These are phyloP conservation scores for Eurypyga helias DNA, from an alignment of 2,113 vertebrate genomes.

Conservation along the genomic window DNA sequence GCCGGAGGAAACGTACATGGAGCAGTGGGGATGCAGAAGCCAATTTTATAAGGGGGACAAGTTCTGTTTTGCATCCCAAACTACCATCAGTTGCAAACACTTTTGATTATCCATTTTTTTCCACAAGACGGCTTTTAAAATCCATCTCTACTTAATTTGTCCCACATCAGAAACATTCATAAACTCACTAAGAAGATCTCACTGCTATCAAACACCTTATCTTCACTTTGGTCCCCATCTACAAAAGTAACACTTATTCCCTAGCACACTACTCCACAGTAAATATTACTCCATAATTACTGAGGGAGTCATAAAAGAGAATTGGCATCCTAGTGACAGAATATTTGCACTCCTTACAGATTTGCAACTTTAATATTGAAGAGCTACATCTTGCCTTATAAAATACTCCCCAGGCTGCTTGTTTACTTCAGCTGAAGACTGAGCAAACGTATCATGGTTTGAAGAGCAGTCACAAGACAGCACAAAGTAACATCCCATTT, in stretches of 20 bases:
- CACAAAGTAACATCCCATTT: neutral
- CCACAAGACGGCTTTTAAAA: neutral
- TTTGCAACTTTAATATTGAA: conserved; percentile 57
- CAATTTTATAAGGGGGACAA: neutral
- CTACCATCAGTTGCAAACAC: neutral
- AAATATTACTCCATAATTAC: conserved; percentile 46
- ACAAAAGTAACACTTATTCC: neutral
- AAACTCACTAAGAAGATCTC: neutral
- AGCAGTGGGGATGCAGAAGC: neutral
- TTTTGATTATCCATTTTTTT: neutral
- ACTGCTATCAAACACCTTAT: neutral
- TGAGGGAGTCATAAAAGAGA: conserved; percentile 17
- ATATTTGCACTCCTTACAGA: conserved; percentile 22
- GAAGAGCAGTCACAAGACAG: neutral
- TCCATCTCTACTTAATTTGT: neutral
- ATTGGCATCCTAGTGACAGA: neutral
- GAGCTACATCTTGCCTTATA: neutral
- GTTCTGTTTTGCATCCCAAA: neutral
- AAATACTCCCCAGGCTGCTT: neutral
- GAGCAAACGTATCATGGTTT: neutral
- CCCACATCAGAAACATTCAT: neutral
- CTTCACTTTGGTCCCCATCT: neutral
- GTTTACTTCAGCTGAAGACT: neutral
- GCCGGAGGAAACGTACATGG: accelerated
- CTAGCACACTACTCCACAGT: neutral